Conservation (phyloP, 2,797 vertebrate species). For the Numenius phaeopus region DNA sequence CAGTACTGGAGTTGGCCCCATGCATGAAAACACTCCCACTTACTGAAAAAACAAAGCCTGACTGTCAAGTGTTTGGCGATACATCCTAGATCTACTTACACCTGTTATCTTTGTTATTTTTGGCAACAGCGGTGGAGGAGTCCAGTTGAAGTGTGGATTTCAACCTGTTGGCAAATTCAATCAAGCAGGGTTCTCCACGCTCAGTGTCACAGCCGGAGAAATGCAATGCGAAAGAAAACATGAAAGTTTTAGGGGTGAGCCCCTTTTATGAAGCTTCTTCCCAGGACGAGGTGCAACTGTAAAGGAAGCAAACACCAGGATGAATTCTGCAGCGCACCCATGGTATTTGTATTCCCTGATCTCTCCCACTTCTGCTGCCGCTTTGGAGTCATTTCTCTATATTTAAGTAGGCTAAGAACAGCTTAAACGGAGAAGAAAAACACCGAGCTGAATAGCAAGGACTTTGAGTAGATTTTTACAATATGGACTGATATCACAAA, state of each 20-base stretch:
- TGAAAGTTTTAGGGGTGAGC: background rate
- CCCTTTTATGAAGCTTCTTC: background rate
- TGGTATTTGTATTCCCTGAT: background rate
- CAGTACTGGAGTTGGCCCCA: background rate
- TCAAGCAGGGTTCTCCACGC: background rate
- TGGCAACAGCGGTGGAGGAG: conserved; percentile 15
- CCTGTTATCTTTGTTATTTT: conserved; percentile 72
- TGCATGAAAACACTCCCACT: background rate
- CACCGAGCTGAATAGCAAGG: background rate
- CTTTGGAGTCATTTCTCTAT: background rate
- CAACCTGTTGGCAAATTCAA: conserved; percentile 59
- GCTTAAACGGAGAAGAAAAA: background rate
- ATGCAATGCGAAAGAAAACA: background rate
- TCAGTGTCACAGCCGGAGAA: background rate
- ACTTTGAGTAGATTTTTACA: background rate
- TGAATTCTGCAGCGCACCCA: background rate
- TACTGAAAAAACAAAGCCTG: conserved; percentile 21
- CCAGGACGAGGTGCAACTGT: background rate
- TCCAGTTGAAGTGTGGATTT: conserved; percentile 53
- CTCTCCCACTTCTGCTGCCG: background rate
- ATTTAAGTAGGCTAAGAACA: background rate
- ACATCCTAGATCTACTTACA: conserved; percentile 35
- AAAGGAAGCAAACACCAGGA: background rate
- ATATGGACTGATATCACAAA: background rate
- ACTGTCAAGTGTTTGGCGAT: conserved; percentile 31